Evolutionary conservation across 2,888 invertebrate species (phyloP), one percentile per base, ranked within the genome.

Genomic region (Pantelozetes paolii): DNA sequence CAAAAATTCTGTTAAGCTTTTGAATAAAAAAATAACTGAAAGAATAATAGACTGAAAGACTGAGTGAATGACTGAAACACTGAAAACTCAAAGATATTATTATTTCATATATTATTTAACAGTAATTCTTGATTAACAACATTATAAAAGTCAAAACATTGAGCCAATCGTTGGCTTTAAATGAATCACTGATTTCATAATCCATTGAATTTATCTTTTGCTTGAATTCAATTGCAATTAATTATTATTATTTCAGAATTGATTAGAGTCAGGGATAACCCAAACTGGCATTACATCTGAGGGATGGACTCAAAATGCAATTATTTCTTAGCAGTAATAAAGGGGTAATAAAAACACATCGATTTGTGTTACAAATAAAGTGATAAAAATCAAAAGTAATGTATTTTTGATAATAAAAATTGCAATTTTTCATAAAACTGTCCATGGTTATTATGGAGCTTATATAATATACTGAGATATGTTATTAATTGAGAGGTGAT

Each of bases 1-100:
- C 40, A 20, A 67, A 67, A 67, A 40, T 67, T 42, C 40, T 36
- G 42, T 67, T 42, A 40, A 32, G 23, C 32, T 42, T n/a, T 67
- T 62, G 30, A 32, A 32, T 15, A 13, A 28, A 18, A 62, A 62
- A 32, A 18, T 2, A 13, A 62, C 28, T 11, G 11, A 54, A 23
- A 23, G 23, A 23, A 9, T 9, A 50, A 50, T 23, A n/a, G 50
- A 54, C 11, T 36, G n/a, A n/a, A n/a, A n/a, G n/a, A n/a, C n/a
- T n/a, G n/a, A n/a, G n/a, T n/a, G n/a, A n/a, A n/a, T n/a, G n/a
- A n/a, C n/a, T n/a, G n/a, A n/a, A n/a, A n/a, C n/a, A n/a, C n/a
- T n/a, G n/a, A n/a, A n/a, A n/a, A n/a, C n/a, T n/a, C n/a, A n/a
- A n/a, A n/a, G n/a, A n/a, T n/a, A n/a, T n/a, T n/a, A n/a, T 36